phyloP scores from a whole-genome alignment of 2,113 vertebrate genomes.

The Fulica atra region DNA sequence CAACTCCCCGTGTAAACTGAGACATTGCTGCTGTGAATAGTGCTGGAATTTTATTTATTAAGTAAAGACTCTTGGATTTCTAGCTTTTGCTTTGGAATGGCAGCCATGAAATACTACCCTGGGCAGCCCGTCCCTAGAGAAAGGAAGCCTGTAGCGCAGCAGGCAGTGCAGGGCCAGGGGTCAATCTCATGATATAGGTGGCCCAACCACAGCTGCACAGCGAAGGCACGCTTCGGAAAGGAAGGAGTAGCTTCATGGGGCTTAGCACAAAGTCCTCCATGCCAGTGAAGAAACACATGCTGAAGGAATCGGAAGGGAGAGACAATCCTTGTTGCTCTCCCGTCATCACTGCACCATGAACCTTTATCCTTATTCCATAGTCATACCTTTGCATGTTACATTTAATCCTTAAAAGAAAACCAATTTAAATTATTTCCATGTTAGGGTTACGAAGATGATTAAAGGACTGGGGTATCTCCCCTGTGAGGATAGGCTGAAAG shows the following conservation, averaged over 20 bases:
- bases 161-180: constrained; percentile 74
- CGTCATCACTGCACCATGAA: constrained; percentile 42
- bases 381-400: neutral
- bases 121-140: constrained; percentile 36
- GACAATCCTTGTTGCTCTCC: constrained; percentile 54
- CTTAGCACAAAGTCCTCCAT: constrained; percentile 63
- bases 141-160: constrained; percentile 33
- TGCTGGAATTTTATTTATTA: constrained; percentile 56
- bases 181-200: constrained; percentile 63
- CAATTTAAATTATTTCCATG: neutral
- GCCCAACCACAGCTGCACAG: constrained; percentile 73
- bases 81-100: constrained; percentile 44
- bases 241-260: constrained; percentile 37
- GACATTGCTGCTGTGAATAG: neutral
- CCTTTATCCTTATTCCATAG: neutral
- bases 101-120: constrained; percentile 68
- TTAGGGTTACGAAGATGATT: neutral
- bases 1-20: constrained; percentile 57
- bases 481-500: too few species aligned
- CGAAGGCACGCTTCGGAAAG: neutral
- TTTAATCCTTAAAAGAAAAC: neutral
- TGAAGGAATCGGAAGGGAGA: constrained; percentile 62
- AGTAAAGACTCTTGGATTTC: constrained; percentile 58
- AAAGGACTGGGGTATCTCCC: too few species aligned
- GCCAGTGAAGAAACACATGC: constrained; percentile 58